Conservation (phyloP, 2,797 vertebrate genomes). For the Acanthurus lineatus region DNA sequence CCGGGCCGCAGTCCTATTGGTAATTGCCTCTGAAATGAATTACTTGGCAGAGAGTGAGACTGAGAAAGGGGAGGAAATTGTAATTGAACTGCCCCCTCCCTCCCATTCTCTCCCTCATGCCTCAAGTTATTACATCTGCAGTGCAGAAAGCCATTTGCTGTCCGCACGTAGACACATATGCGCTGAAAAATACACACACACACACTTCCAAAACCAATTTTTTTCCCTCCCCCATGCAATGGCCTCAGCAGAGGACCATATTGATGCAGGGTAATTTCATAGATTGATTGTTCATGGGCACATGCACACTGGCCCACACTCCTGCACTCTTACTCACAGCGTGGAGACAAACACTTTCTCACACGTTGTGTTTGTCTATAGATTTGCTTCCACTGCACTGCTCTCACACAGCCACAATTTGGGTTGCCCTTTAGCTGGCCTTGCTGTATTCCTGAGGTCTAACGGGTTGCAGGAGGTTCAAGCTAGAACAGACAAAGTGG, state of each 20-base stretch:
- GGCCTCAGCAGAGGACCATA: slow-evolving; percentile 61
- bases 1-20: slow-evolving; percentile 69
- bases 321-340: slow-evolving; percentile 36
- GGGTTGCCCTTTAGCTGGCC: slow-evolving; percentile 72
- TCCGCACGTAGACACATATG: slow-evolving; percentile 46
- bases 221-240: slow-evolving; percentile 59
- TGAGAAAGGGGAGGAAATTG: slow-evolving; percentile 79
- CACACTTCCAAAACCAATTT: slow-evolving; percentile 60
- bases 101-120: slow-evolving; percentile 58
- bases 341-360: slow-evolving; percentile 37
- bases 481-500: slow-evolving; percentile 68
- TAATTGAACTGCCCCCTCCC: slow-evolving; percentile 79
- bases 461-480: slow-evolving; percentile 43
- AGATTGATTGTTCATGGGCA: slow-evolving; percentile 71
- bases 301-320: slow-evolving; percentile 53
- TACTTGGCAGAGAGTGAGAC: slow-evolving; percentile 80
- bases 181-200: slow-evolving; percentile 32
- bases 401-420: slow-evolving; percentile 32
- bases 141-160: slow-evolving; percentile 78
- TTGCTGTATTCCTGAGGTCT: slow-evolving; percentile 46
- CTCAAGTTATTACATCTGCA: slow-evolving; percentile 85
- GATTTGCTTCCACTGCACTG: slow-evolving; percentile 30
- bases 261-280: slow-evolving; percentile 74
- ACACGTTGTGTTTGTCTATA: slow-evolving; percentile 28
- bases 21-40: slow-evolving; percentile 87